Conservation (phyloP, 2,888 invertebrate genomes). For the Catocala nupta region DNA sequence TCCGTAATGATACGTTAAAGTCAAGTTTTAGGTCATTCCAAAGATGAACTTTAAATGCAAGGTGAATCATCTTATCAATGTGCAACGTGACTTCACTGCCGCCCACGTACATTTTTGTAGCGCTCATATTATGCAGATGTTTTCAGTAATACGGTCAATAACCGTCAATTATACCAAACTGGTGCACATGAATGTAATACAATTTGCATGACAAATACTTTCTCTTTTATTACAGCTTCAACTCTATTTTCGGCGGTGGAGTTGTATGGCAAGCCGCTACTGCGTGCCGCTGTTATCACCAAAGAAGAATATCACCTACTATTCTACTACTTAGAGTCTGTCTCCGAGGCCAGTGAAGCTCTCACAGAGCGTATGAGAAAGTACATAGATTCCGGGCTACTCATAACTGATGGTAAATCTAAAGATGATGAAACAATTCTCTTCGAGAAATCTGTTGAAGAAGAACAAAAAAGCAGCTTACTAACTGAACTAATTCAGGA, state of each 20-base stretch:
- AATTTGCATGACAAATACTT: constrained; percentile 53
- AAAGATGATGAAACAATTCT: constrained; percentile 59
- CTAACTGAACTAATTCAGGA: constrained; percentile 80
- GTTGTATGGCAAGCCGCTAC: constrained; percentile 88
- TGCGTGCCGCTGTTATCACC: constrained; percentile 82
- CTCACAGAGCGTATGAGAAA: constrained; percentile 83
- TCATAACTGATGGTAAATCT: constrained; percentile 66
- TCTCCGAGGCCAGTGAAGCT: constrained; percentile 83
- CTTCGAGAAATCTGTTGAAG: constrained; percentile 61
- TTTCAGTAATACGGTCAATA: constrained; percentile 49
- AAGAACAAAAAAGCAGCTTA: constrained; percentile 74
- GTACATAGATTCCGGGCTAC: constrained; percentile 82
- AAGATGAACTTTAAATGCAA: constrained; percentile 70
- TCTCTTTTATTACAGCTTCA: constrained; percentile 79
- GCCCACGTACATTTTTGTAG: constrained; percentile 60
- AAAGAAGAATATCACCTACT: constrained; percentile 85
- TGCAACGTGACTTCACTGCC: constrained; percentile 65
- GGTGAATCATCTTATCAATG: constrained; percentile 68
- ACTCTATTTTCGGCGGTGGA: constrained; percentile 89
- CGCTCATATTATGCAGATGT: constrained; percentile 47
- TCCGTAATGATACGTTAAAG: constrained; percentile 21
- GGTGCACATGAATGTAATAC: constrained; percentile 46
- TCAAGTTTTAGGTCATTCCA: constrained; percentile 70
- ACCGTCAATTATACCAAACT: constrained; percentile 47
- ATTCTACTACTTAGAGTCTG: constrained; percentile 84